Evolutionary conservation across 2,888 invertebrate genomes (phyloP).

Genomic region (Hyalella azteca): DNA sequence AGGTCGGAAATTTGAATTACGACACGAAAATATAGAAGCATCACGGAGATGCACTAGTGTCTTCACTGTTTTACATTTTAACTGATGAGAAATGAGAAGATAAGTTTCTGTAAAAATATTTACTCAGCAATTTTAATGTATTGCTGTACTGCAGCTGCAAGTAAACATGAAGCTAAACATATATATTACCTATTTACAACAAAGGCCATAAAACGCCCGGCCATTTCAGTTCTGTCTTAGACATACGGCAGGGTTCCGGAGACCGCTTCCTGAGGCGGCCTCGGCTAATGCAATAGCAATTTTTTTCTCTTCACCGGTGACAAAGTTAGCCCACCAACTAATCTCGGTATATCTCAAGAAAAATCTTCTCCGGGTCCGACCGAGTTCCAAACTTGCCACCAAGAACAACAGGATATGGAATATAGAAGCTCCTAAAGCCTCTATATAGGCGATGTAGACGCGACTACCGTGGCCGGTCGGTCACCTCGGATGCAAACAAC

Average conservation of each 20-base stretch:
- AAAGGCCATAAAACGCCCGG: no score
- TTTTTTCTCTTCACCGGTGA: constrained; percentile 36
- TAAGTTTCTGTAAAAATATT: neutral
- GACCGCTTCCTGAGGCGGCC: neutral
- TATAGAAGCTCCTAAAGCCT: constrained; percentile 24
- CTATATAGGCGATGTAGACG: no score
- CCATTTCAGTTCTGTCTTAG: neutral
- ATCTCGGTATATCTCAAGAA: constrained; percentile 34
- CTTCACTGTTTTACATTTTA: neutral
- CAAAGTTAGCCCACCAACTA: constrained; percentile 36
- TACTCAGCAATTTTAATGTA: neutral
- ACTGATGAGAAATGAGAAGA: neutral
- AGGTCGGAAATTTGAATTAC: no score
- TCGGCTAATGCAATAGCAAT: constrained; percentile 30
- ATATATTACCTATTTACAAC: no score
- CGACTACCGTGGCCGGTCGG: no score
- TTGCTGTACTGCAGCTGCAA: no score
- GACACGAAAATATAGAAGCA: no score
- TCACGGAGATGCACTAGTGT: no score
- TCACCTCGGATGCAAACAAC: no score
- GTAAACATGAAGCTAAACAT: no score
- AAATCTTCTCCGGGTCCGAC: constrained; percentile 18
- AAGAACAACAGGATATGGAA: constrained; percentile 31
- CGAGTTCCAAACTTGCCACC: constrained; percentile 12
- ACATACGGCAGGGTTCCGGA: neutral